Conservation (phyloP, 1,140 invertebrate species). For the Zaprionus taronus region DNA sequence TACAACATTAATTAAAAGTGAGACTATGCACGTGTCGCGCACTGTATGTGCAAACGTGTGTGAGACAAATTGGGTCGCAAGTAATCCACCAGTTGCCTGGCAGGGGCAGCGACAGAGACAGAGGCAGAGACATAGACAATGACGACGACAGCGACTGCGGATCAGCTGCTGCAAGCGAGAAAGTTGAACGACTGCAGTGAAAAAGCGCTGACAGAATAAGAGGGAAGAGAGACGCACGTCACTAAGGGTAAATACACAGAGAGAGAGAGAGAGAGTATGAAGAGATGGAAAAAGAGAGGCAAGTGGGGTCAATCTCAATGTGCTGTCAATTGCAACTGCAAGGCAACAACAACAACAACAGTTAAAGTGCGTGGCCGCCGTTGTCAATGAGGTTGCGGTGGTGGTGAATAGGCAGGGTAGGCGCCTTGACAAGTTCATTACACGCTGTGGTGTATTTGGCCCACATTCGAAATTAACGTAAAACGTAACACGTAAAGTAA, state of each 20-base stretch:
- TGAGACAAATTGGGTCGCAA: conserved; percentile 5
- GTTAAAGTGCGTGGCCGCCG: background rate
- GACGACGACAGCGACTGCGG: background rate
- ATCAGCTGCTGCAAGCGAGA: conserved; percentile 24
- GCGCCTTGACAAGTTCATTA: conserved; percentile 59
- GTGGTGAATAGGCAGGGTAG: background rate
- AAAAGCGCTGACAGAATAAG: conserved; percentile 15
- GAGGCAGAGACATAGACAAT: background rate
- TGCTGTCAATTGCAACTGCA: conserved; percentile 23
- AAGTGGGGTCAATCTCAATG: conserved; percentile 8
- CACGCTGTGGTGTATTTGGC: conserved; percentile 44
- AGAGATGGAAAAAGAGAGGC: background rate
- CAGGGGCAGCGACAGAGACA: background rate
- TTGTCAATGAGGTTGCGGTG: conserved; percentile 6
- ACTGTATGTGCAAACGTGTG: background rate
- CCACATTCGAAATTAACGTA: conserved; percentile 50
- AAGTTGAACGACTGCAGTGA: conserved; percentile 13
- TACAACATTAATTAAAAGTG: background rate
- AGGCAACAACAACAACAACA: background rate
- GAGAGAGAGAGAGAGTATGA: background rate
- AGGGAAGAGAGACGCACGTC: conserved; percentile 8
- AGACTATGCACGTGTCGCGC: background rate
- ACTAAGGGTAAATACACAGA: conserved; percentile 3
- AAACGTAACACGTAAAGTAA: conserved; percentile 64
- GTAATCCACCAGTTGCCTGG: conserved; percentile 20